Evolutionary conservation across 2,113 vertebrate genomes (phyloP), one percentile per base, ranked within the genome.

Genomic region (Cavia porcellus): DNA sequence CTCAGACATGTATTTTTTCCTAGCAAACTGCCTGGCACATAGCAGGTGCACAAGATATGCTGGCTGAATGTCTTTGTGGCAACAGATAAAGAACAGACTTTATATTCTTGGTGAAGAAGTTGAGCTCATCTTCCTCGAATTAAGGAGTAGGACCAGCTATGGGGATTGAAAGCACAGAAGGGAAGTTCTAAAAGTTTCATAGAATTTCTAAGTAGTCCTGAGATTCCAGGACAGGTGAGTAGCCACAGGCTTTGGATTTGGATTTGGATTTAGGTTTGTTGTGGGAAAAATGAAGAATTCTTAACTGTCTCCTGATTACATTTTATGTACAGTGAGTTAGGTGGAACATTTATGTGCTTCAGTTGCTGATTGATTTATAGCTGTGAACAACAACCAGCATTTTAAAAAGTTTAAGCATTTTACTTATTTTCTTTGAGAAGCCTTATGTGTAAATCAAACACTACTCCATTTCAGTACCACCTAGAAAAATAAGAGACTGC

Each of bases 321-420:
- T 50, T 42, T 90, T 55, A 57, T 72, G 42, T 66, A 42, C 25
- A 38, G 15, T 30, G 77, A 61, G 72, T 50, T 83, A 64, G 20
- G 79, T 38, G 52, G 55, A 64, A 72, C 57, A 11, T 84, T n/a
- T 88, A 68, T 35, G 15, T 57, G 42, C 66, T 66, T 66, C 7
- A 88, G 11, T 35, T 84, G 74, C 38, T 89, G 38, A 59, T 57
- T 93, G 82, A 86, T 61, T 77, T 57, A 79, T 70, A 22, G 6
- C 82, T 89, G 25, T 89, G 42, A 92, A 92, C 9, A 15, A 52
- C 70, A 42, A 61, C 7, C 5, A 87, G 35, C 25, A 86, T 85
- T 83, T 95, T 30, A 6, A 17, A 93, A 96, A 68, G 19, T 55
- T 47, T 94, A 74, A 80, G 11, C 32, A 47, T 89, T 89, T 75